Base-by-base conservation (phyloP, 1,140 invertebrate species). In the Achroia grisella region DNA sequence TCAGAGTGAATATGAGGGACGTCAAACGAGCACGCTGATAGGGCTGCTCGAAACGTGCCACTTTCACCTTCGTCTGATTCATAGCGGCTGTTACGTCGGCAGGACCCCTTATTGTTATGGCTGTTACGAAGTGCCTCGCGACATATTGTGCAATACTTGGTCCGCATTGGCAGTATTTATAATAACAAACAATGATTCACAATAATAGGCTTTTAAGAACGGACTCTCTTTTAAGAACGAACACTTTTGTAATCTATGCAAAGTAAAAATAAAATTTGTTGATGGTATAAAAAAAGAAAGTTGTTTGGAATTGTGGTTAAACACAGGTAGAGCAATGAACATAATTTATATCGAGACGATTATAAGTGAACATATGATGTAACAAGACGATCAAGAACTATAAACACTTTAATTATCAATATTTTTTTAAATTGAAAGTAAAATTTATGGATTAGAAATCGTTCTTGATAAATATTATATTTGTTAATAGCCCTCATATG, bases 21-120 rank as follows among this genome's bases (percentile, higher is more conserved):
- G 17, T 23, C 6, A 23, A 23, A 23, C 13, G 35, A 15, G 14
- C 30, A 31, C 9, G 30, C 27, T 32, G 28, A 52, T 44, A 48
- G 54, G 60, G 50, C 51, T 56, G 47, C 54, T 60, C 54, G 44
- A 69, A 70, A 73, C 67, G 66, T 73, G 58, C 59, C 62, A 73
- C 77, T 83, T 83, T 83, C 79, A 79, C 79, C 77, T 47, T 74
- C 70, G 44, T 50, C 45, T 81, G 76, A 83, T 52, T 79, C 78
- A 82, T 57, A 39, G 34, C 52, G 46, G 34, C 52, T 44, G 52
- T 77, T 76, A 71, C 70, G 71, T 62, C 58, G 51, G 28, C 70
- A 77, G 79, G 74, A 79, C 70, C 62, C 70, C 59, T 44, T 58
- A 57, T 31, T 43, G 35, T 52, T 47, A 44, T 52, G 48, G 44